Evolutionary conservation across 2,888 invertebrate species (phyloP).

Genomic region (Pheosia tremula): DNA sequence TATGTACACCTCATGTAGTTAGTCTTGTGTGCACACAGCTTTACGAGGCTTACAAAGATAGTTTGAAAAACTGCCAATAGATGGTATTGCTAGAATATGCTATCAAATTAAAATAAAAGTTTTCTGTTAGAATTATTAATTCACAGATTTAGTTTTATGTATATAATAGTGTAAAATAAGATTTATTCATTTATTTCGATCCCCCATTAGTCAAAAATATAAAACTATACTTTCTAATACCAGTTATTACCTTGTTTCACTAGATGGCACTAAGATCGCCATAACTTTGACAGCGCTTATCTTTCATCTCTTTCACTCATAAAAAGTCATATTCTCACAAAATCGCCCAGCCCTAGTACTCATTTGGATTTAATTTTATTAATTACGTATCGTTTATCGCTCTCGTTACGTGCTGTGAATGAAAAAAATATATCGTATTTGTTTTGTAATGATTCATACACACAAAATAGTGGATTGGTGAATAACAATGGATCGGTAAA

Average conservation of each 20-base stretch:
- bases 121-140: neutral
- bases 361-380: conserved; percentile 22
- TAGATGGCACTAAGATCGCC: conserved; percentile 35
- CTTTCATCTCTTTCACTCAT: conserved; percentile 24
- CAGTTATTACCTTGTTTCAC: neutral
- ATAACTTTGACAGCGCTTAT: conserved; percentile 39
- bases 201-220: neutral
- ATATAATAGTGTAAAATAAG: neutral
- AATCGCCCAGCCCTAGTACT: conserved; percentile 9
- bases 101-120: neutral
- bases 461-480: conserved; percentile 3
- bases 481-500: conserved; percentile 51
- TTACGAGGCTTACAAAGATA: conserved; percentile 15
- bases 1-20: conserved; percentile 10
- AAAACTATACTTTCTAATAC: neutral
- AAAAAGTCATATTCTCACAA: conserved; percentile 10
- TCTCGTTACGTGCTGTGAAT: conserved; percentile 25
- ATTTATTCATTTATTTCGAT: neutral
- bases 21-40: conserved; percentile 20
- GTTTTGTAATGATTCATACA: conserved; percentile 30
- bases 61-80: conserved; percentile 19
- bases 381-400: conserved; percentile 26
- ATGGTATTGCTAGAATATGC: conserved; percentile 21
- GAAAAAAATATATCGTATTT: conserved; percentile 20
- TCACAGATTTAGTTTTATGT: neutral